phyloP scores from a whole-genome alignment of 2,888 invertebrate genomes.

The Panorpa germanica region DNA sequence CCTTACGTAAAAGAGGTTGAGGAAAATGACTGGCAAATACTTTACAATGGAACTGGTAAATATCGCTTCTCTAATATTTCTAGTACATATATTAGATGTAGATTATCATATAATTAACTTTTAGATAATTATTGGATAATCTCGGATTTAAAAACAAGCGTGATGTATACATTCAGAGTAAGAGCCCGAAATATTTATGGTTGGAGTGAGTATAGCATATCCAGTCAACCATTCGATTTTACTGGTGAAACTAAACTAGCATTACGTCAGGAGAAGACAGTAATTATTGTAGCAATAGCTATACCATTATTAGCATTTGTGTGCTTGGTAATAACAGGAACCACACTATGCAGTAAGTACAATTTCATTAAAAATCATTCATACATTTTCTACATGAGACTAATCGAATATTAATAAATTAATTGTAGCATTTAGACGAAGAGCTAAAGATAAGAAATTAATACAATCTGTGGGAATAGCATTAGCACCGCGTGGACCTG shows the following conservation, averaged over 20 bases:
- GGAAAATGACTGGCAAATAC: constrained; percentile 35
- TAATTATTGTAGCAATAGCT: constrained; percentile 42
- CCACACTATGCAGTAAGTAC: constrained; percentile 15
- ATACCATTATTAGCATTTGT: constrained; percentile 31
- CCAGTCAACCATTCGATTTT: constrained; percentile 41
- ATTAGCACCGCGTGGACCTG: constrained; percentile 33
- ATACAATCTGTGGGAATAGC: constrained; percentile 30
- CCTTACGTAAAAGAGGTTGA: constrained; percentile 36
- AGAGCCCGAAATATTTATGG: constrained; percentile 65
- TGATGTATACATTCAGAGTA: constrained; percentile 52
- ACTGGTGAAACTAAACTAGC: constrained; percentile 23
- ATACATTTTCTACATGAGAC: constrained; percentile 3
- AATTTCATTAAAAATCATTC: constrained; percentile 1
- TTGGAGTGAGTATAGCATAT: constrained; percentile 57
- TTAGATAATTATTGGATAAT: constrained; percentile 66
- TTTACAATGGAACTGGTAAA: constrained; percentile 60
- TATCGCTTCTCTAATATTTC: constrained; percentile 6
- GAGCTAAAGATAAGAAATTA: constrained; percentile 49
- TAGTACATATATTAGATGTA: too few relatives aligned
- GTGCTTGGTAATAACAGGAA: constrained; percentile 16
- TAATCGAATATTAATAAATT: constrained; percentile 6
- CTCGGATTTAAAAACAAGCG: constrained; percentile 36
- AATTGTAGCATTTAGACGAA: constrained; percentile 38
- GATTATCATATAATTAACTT: constrained; percentile 16
- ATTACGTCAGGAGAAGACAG: constrained; percentile 30